Conservation (phyloP, 2,797 vertebrate species). For the Dermochelys coriacea region DNA sequence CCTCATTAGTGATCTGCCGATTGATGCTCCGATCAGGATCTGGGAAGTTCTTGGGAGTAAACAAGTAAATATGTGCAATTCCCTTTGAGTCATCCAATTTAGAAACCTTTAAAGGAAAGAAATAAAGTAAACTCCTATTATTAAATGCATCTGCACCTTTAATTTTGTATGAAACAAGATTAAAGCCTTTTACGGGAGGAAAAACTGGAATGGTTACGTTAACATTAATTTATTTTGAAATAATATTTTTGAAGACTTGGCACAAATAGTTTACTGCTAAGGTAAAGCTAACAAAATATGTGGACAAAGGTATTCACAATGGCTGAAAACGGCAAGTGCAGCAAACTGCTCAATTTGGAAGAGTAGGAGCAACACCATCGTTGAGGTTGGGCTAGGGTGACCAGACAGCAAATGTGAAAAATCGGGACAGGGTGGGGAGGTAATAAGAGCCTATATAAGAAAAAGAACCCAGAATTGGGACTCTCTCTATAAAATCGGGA, state of each 20-base stretch:
- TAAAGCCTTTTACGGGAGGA: not conserved
- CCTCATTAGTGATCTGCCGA: slow-evolving; percentile 84
- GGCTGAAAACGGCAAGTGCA: not conserved
- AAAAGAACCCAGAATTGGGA: too few relatives aligned
- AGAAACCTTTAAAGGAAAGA: slow-evolving; percentile 83
- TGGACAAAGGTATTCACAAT: not conserved
- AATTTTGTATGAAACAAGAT: not conserved
- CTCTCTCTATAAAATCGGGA: too few relatives aligned
- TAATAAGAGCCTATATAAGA: too few relatives aligned
- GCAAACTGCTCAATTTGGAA: not conserved
- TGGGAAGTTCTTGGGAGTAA: slow-evolving; percentile 85
- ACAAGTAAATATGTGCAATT: slow-evolving; percentile 88
- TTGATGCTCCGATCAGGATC: slow-evolving; percentile 87
- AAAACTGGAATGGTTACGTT: not conserved
- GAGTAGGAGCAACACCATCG: not conserved
- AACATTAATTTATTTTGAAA: not conserved
- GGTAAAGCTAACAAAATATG: not conserved
- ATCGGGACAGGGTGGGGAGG: not conserved
- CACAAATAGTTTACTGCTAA: not conserved
- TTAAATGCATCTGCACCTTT: not conserved
- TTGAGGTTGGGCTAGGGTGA: too few relatives aligned
- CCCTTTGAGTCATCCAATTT: slow-evolving; percentile 82
- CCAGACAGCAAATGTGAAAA: too few relatives aligned
- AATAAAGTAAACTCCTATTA: not conserved
- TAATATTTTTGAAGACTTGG: not conserved